Base-by-base conservation (phyloP, 2,888 invertebrate species). In the Theodoxus fluviatilis region DNA sequence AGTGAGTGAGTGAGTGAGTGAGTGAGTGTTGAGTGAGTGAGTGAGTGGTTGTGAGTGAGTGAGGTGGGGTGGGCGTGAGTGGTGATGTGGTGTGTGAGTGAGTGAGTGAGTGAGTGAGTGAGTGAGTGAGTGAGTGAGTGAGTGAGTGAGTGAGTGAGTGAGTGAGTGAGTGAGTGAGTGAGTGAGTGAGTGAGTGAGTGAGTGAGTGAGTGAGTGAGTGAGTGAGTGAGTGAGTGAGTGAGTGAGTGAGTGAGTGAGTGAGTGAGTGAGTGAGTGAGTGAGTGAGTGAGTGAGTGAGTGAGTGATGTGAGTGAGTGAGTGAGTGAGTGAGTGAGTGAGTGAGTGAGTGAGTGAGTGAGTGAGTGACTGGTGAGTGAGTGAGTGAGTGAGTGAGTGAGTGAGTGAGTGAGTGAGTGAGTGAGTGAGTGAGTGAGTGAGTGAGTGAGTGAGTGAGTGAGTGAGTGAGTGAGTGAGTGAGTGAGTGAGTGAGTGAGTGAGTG, bases 81-180 rank as follows among this genome's bases (percentile, higher is more conserved):
- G 3, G 15, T 12, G 3, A 25, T n/a, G 52, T 52, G 4, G 9
- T 12, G 22, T 25, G 57, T 28, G 28, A 28, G 22, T 43, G 65
- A 31, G 3, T 2, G 31, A 31, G 6, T 47, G 31, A 47, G 47
- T 43, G 65, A 31, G 65, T 65, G 65, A 31, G 65, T 65, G 47
- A 31, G 65, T 47, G 65, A 47, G 47, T 47, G 65, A 47, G 47
- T 31, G 47, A 47, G 65, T 47, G 65, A n/a, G n/a, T n/a, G n/a
- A n/a, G n/a, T n/a, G n/a, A n/a, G n/a, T n/a, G n/a, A n/a, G n/a
- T n/a, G n/a, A n/a, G n/a, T n/a, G n/a, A n/a, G n/a, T n/a, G n/a
- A n/a, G n/a, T n/a, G n/a, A n/a, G n/a, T n/a, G n/a, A n/a, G n/a
- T n/a, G n/a, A 31, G 47, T 65, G 65, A 47, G 47, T 47, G 47